Evolutionary conservation across 2,888 invertebrate species (phyloP).

Genomic region (Zhuqinia jingwanae): DNA sequence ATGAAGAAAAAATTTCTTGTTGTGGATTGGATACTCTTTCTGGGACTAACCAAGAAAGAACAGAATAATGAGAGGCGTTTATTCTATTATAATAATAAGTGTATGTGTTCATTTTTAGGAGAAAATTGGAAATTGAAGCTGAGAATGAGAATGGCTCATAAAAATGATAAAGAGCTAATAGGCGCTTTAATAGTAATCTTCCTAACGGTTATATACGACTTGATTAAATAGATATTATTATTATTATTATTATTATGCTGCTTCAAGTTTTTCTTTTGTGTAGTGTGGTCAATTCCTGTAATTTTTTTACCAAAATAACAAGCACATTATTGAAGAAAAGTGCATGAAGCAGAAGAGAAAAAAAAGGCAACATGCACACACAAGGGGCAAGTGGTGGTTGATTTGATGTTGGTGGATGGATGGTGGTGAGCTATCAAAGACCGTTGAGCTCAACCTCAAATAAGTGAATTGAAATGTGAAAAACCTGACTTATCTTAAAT

Average conservation of each 20-base stretch:
- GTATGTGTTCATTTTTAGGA: constrained; percentile 19
- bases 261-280: background rate
- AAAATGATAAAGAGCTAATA: constrained; percentile 12
- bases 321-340: background rate
- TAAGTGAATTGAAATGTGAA: constrained; percentile 62
- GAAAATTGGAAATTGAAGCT: constrained; percentile 53
- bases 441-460: background rate
- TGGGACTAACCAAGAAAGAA: background rate
- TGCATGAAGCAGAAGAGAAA: too few relatives aligned
- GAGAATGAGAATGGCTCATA: background rate
- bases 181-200: too few relatives aligned
- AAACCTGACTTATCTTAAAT: constrained; percentile 68
- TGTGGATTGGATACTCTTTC: too few relatives aligned
- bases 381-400: too few relatives aligned
- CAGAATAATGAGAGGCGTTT: constrained; percentile 43
- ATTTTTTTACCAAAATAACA: background rate
- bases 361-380: too few relatives aligned
- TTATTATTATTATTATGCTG: too few relatives aligned
- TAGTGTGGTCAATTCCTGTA: background rate
- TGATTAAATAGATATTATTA: background rate
- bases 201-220: background rate
- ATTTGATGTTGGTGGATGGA: too few relatives aligned
- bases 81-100: constrained; percentile 31
- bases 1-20: constrained; percentile 25
- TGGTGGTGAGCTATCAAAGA: background rate